Base-by-base conservation (phyloP, 2,888 invertebrate genomes). In the Alsophila aescularia region DNA sequence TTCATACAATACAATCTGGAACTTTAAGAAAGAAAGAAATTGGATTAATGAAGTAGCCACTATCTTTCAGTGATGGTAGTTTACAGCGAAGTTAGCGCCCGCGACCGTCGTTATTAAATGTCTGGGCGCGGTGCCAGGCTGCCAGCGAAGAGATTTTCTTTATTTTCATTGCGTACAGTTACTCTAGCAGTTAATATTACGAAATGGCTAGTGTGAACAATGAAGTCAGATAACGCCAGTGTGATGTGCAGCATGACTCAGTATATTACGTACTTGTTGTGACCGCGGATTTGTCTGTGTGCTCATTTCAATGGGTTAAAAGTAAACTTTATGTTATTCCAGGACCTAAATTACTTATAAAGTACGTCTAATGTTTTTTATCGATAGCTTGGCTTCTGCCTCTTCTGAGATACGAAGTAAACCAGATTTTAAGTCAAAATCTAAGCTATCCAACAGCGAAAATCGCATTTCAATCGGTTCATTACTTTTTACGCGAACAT, bases 111-210 rank as follows among this genome's bases (percentile, higher is more conserved):
- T 39, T 39, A 36, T 47, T 36, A 47, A 47, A 53, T 51, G 43
- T 37, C 21, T 15, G 42, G 43, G 43, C 43, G 37, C 36, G 7
- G 10, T 43, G 51, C 44, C 51, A 52, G 15, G 12, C n/a, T n/a
- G n/a, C n/a, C n/a, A n/a, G n/a, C 24, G 24, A 24, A 8, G 24
- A 5, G 14, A n/a, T 8, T 21, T 44, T 39, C 32, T 44, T 39
- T 32, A 44, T 44, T 52, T 52, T 44, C 42, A 36, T 18, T 42
- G 49, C 27, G 18, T 4, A 14, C 29, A 16, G 42, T 42, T 24
- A 37, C 44, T n/a, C 3, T 21, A 12, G 18, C 31, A 14, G 35
- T 41, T 35, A 27, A 48, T 40, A 40, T 10, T n/a, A 4, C 10
- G 15, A 9, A 41, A 34, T 13, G 35, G 35, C 4, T 21, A 10